Evolutionary conservation across 1,140 invertebrate species (phyloP).

Genomic region (Papilio glaucus): DNA sequence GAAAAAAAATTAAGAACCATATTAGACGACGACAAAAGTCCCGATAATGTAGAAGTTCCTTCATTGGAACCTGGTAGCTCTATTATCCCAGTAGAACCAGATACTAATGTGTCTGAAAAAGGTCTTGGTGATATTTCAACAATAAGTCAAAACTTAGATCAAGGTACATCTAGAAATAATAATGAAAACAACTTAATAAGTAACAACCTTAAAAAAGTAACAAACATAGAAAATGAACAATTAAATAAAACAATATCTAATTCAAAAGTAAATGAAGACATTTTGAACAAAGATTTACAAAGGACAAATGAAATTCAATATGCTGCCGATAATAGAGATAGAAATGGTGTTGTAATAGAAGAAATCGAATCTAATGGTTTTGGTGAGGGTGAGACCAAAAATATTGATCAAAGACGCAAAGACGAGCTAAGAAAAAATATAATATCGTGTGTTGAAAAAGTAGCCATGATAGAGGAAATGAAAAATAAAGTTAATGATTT

Average conservation of each 20-base stretch:
- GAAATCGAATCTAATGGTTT: constrained; percentile 59
- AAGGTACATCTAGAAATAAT: constrained; percentile 50
- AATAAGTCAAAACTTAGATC: constrained; percentile 48
- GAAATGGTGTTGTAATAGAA: constrained; percentile 54
- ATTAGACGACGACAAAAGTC: constrained; percentile 57
- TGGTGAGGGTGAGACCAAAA: constrained; percentile 51
- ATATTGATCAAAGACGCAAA: constrained; percentile 68
- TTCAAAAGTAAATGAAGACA: constrained; percentile 54
- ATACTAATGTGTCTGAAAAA: constrained; percentile 38
- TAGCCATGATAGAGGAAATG: constrained; percentile 74
- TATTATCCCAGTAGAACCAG: constrained; percentile 39
- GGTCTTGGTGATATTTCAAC: constrained; percentile 40
- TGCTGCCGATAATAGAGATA: constrained; percentile 39
- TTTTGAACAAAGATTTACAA: constrained; percentile 44
- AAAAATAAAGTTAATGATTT: constrained; percentile 66
- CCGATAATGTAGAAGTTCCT: constrained; percentile 64
- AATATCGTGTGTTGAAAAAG: constrained; percentile 76
- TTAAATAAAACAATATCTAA: constrained; percentile 70
- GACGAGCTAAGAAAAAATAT: constrained; percentile 75
- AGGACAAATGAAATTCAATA: constrained; percentile 46
- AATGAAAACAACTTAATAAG: constrained; percentile 52
- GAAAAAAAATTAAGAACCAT: constrained; percentile 76
- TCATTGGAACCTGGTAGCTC: constrained; percentile 50
- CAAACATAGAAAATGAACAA: constrained; percentile 78
- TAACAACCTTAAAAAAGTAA: constrained; percentile 73